Evolutionary conservation across 2,888 invertebrate genomes (phyloP).

Genomic region (Vanessa cardui): DNA sequence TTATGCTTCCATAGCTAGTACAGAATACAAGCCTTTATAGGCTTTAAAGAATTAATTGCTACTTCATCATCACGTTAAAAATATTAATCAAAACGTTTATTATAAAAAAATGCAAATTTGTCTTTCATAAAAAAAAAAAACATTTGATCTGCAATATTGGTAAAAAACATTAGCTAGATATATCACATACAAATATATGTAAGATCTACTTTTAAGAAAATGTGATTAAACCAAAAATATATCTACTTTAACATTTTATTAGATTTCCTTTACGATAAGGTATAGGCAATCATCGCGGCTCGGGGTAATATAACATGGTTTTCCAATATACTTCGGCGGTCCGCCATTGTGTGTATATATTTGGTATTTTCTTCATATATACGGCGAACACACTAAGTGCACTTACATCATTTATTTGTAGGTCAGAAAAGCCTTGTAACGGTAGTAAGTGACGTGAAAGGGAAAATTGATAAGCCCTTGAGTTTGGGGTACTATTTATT

Average conservation of each 20-base stretch:
- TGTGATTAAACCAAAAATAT: conserved; percentile 29
- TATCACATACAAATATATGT: too few relatives aligned
- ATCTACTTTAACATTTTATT: conserved; percentile 31
- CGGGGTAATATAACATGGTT: conserved; percentile 47
- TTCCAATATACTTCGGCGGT: conserved; percentile 49
- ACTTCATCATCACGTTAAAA: too few relatives aligned
- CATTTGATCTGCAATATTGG: too few relatives aligned
- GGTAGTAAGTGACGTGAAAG: conserved; percentile 16
- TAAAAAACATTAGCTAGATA: too few relatives aligned
- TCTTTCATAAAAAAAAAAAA: too few relatives aligned
- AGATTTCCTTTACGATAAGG: conserved; percentile 36
- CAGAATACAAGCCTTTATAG: too few relatives aligned
- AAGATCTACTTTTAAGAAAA: conserved; percentile 20
- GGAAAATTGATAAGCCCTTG: conserved; percentile 19
- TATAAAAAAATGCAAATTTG: too few relatives aligned
- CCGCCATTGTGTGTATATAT: conserved; percentile 37
- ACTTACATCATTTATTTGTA: conserved; percentile 41
- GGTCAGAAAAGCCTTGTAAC: conserved; percentile 31
- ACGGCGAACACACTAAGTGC: conserved; percentile 39
- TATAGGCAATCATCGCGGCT: conserved; percentile 27
- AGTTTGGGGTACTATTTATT: background rate
- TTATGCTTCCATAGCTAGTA: too few relatives aligned
- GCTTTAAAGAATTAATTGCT: too few relatives aligned
- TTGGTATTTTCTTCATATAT: conserved; percentile 29
- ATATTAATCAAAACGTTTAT: too few relatives aligned